Evolutionary conservation across 2,113 vertebrate species (phyloP).

Genomic region (Solenodon paradoxus): DNA sequence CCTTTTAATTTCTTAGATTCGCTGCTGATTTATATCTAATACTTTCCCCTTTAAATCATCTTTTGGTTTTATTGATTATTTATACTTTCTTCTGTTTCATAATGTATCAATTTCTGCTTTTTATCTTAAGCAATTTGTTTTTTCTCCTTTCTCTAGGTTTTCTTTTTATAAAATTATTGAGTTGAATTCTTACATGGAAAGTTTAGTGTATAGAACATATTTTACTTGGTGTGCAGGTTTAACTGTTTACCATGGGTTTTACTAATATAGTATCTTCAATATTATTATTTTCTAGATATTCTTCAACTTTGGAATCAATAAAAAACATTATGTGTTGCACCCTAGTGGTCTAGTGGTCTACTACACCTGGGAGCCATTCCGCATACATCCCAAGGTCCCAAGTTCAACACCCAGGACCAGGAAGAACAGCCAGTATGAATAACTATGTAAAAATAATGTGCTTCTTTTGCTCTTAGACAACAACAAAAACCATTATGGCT

Average conservation of each 20-base stretch:
- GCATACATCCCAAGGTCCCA: too few species aligned
- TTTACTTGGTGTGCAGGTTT: background rate
- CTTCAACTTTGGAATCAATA: background rate
- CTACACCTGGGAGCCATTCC: too few species aligned
- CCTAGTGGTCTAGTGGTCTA: too few species aligned
- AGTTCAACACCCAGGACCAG: too few species aligned
- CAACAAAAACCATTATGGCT: too few species aligned
- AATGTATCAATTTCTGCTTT: background rate
- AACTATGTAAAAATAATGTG: too few species aligned
- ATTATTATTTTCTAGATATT: constrained; percentile 28
- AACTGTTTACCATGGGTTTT: background rate
- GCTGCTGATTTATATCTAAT: background rate
- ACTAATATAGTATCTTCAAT: background rate
- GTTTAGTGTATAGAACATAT: background rate
- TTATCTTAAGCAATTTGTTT: constrained; percentile 8
- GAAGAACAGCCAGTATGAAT: too few species aligned
- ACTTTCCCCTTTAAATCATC: background rate
- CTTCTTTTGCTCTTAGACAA: too few species aligned
- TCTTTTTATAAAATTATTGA: background rate
- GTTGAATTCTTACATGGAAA: background rate
- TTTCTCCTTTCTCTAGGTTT: constrained; percentile 20
- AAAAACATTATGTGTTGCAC: too few species aligned
- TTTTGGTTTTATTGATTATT: background rate
- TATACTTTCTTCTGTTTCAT: constrained; percentile 34
- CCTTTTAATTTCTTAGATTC: background rate